Conservation (phyloP, 2,113 vertebrate species). For the Rhynchopsitta pachyrhyncha region DNA sequence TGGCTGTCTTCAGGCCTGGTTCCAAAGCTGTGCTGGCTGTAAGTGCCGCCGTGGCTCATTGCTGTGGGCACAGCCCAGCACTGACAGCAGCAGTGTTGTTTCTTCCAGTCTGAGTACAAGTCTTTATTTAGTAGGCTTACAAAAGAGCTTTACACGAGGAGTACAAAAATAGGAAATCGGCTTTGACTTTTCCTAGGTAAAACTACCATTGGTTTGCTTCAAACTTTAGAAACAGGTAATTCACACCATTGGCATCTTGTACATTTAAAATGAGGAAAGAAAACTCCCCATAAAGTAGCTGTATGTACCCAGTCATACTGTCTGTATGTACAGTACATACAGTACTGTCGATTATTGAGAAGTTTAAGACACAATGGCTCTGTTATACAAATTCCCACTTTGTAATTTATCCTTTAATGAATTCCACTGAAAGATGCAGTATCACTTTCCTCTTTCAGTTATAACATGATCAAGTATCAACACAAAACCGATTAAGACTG, state of each 20-base stretch:
- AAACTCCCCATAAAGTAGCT: background rate
- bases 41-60: background rate
- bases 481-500: background rate
- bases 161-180: constrained; percentile 77
- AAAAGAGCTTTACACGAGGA: constrained; percentile 73
- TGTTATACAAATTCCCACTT: constrained; percentile 23
- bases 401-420: background rate
- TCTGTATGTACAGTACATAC: background rate
- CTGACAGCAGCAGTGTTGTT: background rate
- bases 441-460: constrained; percentile 57
- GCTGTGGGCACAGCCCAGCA: background rate
- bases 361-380: constrained; percentile 61
- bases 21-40: background rate
- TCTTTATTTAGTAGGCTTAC: constrained; percentile 70
- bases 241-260: constrained; percentile 46
- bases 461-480: constrained; percentile 13
- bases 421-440: constrained; percentile 43
- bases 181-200: constrained; percentile 48
- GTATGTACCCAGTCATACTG: background rate
- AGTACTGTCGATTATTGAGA: constrained; percentile 19
- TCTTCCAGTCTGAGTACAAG: constrained; percentile 20
- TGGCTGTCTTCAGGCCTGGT: background rate
- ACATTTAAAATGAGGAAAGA: constrained; percentile 58
- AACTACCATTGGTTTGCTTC: constrained; percentile 11
- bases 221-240: constrained; percentile 70